Base-by-base conservation (phyloP, 2,888 invertebrate species). In the Pachliopta kotzebuea region DNA sequence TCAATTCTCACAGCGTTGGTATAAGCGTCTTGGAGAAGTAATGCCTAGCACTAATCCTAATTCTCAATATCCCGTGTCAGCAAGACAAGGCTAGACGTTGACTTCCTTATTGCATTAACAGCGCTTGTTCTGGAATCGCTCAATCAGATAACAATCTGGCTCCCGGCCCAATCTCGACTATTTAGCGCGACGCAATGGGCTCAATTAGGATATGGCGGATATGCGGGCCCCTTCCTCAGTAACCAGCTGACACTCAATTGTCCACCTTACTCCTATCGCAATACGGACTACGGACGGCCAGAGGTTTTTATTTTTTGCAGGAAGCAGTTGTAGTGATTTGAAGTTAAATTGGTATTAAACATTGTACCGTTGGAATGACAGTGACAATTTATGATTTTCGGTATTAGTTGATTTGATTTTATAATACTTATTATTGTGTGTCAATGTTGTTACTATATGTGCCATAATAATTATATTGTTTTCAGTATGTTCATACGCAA, bases 131-230 rank as follows among this genome's bases (percentile, higher is more conserved):
- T 79, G 77, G 79, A 79, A 81, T 78, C 80, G 80, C 80, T 83
- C 85, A 86, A 89, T 88, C 88, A 84, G 88, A 86, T 86, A 85
- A 87, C 86, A 83, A 85, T 86, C 83, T 69, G 67, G 58, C 62
- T 71, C 80, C 76, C 79, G 79, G 77, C 70, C 81, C 87, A 85
- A 85, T 86, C 87, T 82, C 77, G 80, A 90, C 90, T 91, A 90
- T 91, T 91, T 91, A 91, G 90, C 90, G 89, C 90, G 83, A 74
- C 76, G 82, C 84, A 83, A 86, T 86, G 81, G 83, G 80, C 79
- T 89, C 90, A 90, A 91, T 90, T 91, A 91, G 88, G 88, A 79
- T 78, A 73, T 77, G 78, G 81, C 83, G 90, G 88, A 89, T 90
- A 90, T 90, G 91, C 91, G 91, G 91, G 90, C 89, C 88, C 88